Base-by-base conservation (phyloP, 2,888 invertebrate genomes). In the Sphaerophoria taeniata region DNA sequence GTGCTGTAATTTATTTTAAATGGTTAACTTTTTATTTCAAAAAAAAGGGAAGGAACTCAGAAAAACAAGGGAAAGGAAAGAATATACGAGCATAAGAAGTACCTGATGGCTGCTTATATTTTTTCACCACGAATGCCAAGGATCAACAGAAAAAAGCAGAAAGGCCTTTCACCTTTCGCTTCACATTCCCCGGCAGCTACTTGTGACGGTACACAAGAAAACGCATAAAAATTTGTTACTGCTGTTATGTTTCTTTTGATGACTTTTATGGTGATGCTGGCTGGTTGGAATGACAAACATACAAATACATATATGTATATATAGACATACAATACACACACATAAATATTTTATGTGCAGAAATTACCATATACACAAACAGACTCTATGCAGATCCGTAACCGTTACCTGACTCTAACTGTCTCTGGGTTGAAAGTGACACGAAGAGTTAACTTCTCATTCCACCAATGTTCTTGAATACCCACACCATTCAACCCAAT, bases 151-250 rank as follows among this genome's bases (percentile, higher is more conserved):
- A 49, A 60, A 55, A 49, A 34, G 39, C 24, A 63, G 6, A 53
- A 36, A 12, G 45, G 24, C 36, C 36, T 16, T 36, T 34, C 36
- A 9, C 31, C 70, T 33, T 31, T 47, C 3, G 76, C 65, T 70
- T 24, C 24, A 24, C 24, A n/a, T 24, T 24, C 24, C 24, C 24
- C 24, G 24, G 24, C 24, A 24, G 24, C 24, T 24, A 1, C 24
- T 24, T 24, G 24, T 24, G 24, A 24, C 24, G 61, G 77, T 55
- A 81, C 60, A 81, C 60, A 81, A 81, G 85, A 85, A 76, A 81
- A 85, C 76, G 81, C 81, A 85, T 85, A 85, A 85, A 85, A 85
- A 85, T 85, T 85, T 85, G 85, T 85, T 77, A 85, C 85, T 85
- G 72, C 73, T 81, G 85, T 85, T 81, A 85, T 85, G 81, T 73